These are phyloP conservation scores for Chironomus striatipennis DNA, from an alignment of 1,140 invertebrate genomes.

Conservation along the genomic window DNA sequence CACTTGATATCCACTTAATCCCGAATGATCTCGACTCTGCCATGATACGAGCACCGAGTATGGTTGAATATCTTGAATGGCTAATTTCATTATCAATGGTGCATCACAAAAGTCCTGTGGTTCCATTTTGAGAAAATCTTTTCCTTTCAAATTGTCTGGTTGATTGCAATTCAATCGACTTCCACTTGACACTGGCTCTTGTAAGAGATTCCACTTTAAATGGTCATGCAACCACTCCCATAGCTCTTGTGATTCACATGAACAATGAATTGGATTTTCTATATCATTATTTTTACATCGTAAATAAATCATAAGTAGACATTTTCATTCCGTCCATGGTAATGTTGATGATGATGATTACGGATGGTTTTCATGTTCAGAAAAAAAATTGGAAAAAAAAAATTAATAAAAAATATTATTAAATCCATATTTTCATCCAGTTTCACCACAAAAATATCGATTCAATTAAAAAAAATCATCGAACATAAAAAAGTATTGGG, in stretches of 20 bases:
- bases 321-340: no score
- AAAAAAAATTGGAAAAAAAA: slow-evolving; percentile 23
- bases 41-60: slow-evolving; percentile 80
- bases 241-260: slow-evolving; percentile 73
- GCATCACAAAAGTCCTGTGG: slow-evolving; percentile 72
- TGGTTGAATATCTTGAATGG: slow-evolving; percentile 79
- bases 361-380: no score
- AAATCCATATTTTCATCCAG: no score
- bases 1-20: slow-evolving; percentile 75
- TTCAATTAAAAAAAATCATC: background rate
- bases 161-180: slow-evolving; percentile 63
- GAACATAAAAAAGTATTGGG: slow-evolving; percentile 17
- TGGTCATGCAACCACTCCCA: slow-evolving; percentile 85
- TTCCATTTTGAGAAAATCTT: slow-evolving; percentile 64
- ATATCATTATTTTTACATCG: background rate
- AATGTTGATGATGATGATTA: no score
- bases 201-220: slow-evolving; percentile 53
- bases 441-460: background rate
- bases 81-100: slow-evolving; percentile 68
- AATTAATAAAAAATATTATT: background rate
- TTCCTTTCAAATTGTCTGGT: slow-evolving; percentile 64
- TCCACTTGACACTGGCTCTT: slow-evolving; percentile 43
- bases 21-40: slow-evolving; percentile 80
- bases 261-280: slow-evolving; percentile 78
- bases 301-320: background rate